A percentile compares a stretch with the other conserved stretches of the same genome.
Evolutionary conservation across 1,140 invertebrate species (phyloP).

Genomic region (Brachionus rotundiformis): DNA sequence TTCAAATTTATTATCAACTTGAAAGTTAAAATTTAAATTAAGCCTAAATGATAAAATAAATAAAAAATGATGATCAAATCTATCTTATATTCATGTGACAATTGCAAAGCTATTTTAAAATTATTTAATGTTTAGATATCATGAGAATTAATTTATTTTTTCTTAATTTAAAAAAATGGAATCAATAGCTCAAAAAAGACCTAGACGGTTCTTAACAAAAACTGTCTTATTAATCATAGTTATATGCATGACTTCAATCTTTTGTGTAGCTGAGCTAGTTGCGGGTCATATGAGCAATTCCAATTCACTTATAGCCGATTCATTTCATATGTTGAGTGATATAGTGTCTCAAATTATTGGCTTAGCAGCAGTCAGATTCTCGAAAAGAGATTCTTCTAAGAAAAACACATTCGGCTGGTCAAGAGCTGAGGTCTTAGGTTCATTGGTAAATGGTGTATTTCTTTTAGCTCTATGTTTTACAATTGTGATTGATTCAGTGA

Average conservation of each 20-base stretch:
- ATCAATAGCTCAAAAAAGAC: too few species aligned
- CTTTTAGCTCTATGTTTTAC: slow-evolving; percentile 68
- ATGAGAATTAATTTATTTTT: too few species aligned
- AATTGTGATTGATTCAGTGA: slow-evolving; percentile 66
- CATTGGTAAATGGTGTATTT: slow-evolving; percentile 69
- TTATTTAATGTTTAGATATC: too few species aligned
- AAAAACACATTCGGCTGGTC: slow-evolving; percentile 69
- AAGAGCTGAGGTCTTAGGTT: slow-evolving; percentile 68
- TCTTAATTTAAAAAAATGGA: too few species aligned
- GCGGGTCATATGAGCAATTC: slow-evolving; percentile 68
- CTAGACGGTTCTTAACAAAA: too few species aligned
- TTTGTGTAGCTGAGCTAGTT: slow-evolving; percentile 67
- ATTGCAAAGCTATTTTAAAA: too few species aligned
- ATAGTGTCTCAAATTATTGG: slow-evolving; percentile 66
- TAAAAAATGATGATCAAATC: too few species aligned
- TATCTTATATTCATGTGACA: too few species aligned
- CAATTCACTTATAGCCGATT: slow-evolving; percentile 67
- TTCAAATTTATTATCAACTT: too few species aligned
- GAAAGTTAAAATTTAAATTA: too few species aligned
- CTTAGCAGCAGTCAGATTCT: slow-evolving; percentile 60
- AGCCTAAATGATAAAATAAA: too few species aligned
- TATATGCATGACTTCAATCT: slow-evolving; percentile 53
- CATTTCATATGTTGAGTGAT: slow-evolving; percentile 69
- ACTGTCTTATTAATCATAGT: neutral
- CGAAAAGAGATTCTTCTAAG: slow-evolving; percentile 57